Percentiles rank a stretch among this genome's conserved stretches.
Evolutionary conservation across 2,113 vertebrate genomes (phyloP).

Genomic region (Ceuthmochares aereus): DNA sequence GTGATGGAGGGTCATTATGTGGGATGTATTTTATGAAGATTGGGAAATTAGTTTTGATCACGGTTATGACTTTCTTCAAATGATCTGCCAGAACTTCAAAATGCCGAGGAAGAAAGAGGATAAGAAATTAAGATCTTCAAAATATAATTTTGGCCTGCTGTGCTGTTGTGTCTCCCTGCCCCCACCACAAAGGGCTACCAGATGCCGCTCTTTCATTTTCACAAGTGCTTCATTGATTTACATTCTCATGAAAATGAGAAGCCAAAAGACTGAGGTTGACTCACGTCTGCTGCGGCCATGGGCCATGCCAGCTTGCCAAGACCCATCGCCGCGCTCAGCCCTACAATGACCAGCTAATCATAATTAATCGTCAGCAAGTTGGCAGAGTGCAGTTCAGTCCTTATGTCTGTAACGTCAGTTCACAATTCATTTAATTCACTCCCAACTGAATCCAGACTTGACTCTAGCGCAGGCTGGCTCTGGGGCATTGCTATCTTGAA

Average conservation of each 20-base stretch:
- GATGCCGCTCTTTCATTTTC: not conserved
- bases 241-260: not conserved
- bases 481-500: not conserved
- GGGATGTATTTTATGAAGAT: not conserved
- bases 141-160: conserved; percentile 3
- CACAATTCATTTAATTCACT: not conserved
- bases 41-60: conserved; percentile 20
- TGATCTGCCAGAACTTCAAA: not conserved
- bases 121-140: conserved; percentile 5
- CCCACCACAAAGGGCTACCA: not conserved
- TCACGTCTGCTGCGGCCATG: not conserved
- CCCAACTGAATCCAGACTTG: not conserved
- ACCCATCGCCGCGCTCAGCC: not conserved
- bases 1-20: not conserved
- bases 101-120: not conserved
- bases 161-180: conserved; percentile 13
- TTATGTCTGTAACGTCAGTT: not conserved
- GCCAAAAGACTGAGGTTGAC: not conserved
- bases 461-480: not conserved
- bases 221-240: not conserved
- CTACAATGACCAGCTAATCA: not conserved
- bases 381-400: not conserved
- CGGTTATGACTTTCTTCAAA: not conserved
- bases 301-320: not conserved
- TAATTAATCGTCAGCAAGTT: not conserved